phyloP scores from a whole-genome alignment of 1,140 invertebrate genomes.

The Battus philenor region DNA sequence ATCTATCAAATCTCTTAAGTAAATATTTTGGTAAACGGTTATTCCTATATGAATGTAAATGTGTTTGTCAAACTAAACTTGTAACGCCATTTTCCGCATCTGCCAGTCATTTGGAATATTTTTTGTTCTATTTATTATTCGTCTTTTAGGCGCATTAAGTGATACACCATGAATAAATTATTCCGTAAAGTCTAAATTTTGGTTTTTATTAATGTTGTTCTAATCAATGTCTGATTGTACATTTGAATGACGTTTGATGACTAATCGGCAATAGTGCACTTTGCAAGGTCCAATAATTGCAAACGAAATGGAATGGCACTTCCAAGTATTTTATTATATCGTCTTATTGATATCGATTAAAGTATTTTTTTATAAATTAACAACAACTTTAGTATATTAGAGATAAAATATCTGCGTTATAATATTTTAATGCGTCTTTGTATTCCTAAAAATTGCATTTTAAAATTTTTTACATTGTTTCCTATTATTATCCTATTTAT shows the following conservation, averaged over 20 bases:
- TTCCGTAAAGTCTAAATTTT: neutral
- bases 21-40: too few relatives aligned
- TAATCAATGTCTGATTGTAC: neutral
- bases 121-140: constrained; percentile 32
- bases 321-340: constrained; percentile 21
- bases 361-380: too few relatives aligned
- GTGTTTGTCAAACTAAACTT: constrained; percentile 26
- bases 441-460: too few relatives aligned
- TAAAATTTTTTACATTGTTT: too few relatives aligned
- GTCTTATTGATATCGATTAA: too few relatives aligned
- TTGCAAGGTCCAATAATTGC: constrained; percentile 61
- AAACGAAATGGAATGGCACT: constrained; percentile 31
- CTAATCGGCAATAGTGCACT: constrained; percentile 38
- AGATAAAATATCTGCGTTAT: too few relatives aligned
- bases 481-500: too few relatives aligned
- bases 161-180: too few relatives aligned
- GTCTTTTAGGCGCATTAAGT: constrained; percentile 8
- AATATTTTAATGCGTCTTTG: too few relatives aligned
- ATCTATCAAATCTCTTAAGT: too few relatives aligned
- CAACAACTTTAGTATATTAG: too few relatives aligned
- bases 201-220: neutral
- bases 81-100: constrained; percentile 66
- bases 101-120: constrained; percentile 40
- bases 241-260: constrained; percentile 53
- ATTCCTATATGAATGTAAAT: too few relatives aligned